phyloP scores from a whole-genome alignment of 2,888 invertebrate species.

The Spilarctia lutea region DNA sequence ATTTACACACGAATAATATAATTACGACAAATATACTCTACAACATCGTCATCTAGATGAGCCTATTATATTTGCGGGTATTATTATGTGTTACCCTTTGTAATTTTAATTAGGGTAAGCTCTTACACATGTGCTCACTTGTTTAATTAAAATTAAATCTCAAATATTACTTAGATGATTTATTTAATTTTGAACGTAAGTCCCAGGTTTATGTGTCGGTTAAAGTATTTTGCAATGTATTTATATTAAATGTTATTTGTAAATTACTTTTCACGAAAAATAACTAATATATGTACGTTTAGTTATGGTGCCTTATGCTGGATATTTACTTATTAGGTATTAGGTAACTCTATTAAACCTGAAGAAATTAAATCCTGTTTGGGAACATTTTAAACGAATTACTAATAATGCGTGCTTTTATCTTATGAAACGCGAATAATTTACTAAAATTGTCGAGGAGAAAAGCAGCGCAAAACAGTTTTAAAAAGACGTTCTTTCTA shows the following conservation, averaged over 20 bases:
- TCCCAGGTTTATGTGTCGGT: neutral
- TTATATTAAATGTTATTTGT: neutral
- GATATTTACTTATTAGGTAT: neutral
- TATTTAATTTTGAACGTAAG: conserved; percentile 2
- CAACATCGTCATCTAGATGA: conserved; percentile 5
- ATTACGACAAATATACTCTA: neutral
- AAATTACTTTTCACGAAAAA: neutral
- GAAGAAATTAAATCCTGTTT: neutral
- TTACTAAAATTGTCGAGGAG: no score
- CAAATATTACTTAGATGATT: conserved; percentile 4
- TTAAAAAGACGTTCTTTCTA: no score
- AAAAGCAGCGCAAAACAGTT: no score
- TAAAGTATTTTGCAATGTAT: neutral
- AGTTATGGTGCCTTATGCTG: neutral
- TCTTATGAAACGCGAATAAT: no score
- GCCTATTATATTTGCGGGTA: conserved; percentile 15
- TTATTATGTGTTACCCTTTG: conserved; percentile 13
- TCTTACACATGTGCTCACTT: conserved; percentile 7
- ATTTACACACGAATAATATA: neutral
- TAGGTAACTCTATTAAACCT: neutral
- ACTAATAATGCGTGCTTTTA: neutral
- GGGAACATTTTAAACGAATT: neutral
- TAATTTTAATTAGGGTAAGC: conserved; percentile 8
- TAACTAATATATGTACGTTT: no score
- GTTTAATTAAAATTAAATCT: conserved; percentile 8